These are phyloP conservation scores for Zaprionus tsacasi DNA, from an alignment of 1,140 invertebrate species.

Conservation along the genomic window DNA sequence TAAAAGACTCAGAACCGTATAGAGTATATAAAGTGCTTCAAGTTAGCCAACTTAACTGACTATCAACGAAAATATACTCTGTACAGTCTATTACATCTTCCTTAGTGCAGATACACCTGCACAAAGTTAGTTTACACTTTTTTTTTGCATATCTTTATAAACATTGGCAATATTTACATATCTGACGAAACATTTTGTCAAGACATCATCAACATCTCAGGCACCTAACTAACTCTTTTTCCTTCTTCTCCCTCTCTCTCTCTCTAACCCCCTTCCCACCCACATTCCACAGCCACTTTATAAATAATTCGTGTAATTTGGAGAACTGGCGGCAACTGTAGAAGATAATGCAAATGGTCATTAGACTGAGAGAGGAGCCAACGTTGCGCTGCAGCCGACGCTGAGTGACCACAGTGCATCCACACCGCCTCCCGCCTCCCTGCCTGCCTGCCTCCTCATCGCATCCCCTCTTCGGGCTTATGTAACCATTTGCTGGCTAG, in stretches of 20 bases:
- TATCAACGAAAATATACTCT: no score
- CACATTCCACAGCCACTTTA: conserved; percentile 14
- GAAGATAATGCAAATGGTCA: conserved; percentile 78
- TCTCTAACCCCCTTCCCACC: no score
- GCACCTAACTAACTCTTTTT: no score
- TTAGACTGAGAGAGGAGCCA: conserved; percentile 53
- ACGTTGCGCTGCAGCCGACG: conserved; percentile 26
- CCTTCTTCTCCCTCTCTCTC: not conserved
- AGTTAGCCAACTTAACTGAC: no score
- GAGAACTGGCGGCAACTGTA: conserved; percentile 51
- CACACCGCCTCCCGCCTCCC: not conserved
- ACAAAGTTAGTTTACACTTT: no score
- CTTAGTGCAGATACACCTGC: no score
- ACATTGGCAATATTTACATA: conserved; percentile 64
- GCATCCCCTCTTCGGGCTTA: conserved; percentile 47
- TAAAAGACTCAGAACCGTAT: no score
- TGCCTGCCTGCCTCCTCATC: not conserved
- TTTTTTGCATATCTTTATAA: conserved; percentile 20
- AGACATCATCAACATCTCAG: conserved; percentile 44
- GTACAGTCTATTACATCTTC: no score
- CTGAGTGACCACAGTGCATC: conserved; percentile 19
- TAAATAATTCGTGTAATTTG: conserved; percentile 72
- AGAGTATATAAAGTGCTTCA: no score
- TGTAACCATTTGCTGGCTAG: conserved; percentile 59
- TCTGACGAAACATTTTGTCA: conserved; percentile 75